Conservation (phyloP, 2,888 invertebrate species). For the Pegoplata infirma region DNA sequence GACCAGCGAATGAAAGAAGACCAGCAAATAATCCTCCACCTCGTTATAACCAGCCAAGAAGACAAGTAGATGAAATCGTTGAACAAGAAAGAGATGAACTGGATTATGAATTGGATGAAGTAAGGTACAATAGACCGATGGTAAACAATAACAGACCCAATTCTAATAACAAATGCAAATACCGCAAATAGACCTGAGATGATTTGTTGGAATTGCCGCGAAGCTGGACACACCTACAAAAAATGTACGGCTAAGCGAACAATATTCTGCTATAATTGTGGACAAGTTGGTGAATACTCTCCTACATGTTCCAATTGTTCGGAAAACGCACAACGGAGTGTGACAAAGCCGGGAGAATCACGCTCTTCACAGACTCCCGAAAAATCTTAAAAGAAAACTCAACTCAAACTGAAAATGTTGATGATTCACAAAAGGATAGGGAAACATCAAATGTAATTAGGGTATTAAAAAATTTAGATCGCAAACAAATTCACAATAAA, state of each 20-base stretch:
- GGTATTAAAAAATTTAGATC: too few relatives aligned
- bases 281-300: not conserved
- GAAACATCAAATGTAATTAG: too few relatives aligned
- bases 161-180: too few relatives aligned
- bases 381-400: not conserved
- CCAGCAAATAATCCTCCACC: not conserved
- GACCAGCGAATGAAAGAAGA: too few relatives aligned
- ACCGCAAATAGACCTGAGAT: too few relatives aligned
- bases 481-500: not conserved
- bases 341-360: not conserved
- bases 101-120: too few relatives aligned
- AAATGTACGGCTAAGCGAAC: not conserved
- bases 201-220: slow-evolving; percentile 2
- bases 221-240: not conserved
- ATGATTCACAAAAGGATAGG: too few relatives aligned
- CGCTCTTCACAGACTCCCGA: slow-evolving; percentile 22
- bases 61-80: not conserved
- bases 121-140: too few relatives aligned
- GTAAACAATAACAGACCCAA: too few relatives aligned
- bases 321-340: not conserved
- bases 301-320: slow-evolving; percentile 1
- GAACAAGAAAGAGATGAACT: not conserved
- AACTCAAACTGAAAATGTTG: not conserved
- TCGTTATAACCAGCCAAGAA: too few relatives aligned
- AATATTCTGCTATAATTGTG: not conserved